Percentiles rank a stretch among this genome's conserved stretches.
Conservation (phyloP, 2,797 vertebrate species). For the Fistularia tabacaria region DNA sequence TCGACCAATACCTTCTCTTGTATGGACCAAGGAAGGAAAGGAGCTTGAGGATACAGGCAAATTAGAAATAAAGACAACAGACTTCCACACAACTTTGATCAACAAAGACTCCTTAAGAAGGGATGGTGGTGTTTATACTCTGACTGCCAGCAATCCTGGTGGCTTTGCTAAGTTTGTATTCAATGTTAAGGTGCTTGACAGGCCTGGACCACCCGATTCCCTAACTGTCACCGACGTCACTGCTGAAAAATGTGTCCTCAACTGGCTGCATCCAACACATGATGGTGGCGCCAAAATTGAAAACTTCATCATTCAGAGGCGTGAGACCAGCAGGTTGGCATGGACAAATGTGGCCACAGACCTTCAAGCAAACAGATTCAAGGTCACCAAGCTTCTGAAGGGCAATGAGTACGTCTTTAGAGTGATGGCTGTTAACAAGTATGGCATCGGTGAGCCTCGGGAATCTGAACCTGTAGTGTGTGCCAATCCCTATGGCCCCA, state of each 20-base stretch:
- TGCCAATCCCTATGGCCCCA: conserved; percentile 88
- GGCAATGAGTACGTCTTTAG: conserved; percentile 98
- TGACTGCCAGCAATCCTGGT: conserved; percentile 95
- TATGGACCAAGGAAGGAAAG: conserved; percentile 96
- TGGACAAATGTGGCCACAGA: conserved; percentile 96
- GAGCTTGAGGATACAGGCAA: conserved; percentile 91
- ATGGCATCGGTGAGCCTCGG: conserved; percentile 89
- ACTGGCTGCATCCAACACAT: conserved; percentile 92
- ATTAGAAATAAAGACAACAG: conserved; percentile 89
- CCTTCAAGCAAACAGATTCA: conserved; percentile 90
- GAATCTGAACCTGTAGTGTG: conserved; percentile 90
- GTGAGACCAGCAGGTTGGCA: conserved; percentile 95
- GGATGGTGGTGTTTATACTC: conserved; percentile 86
- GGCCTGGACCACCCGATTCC: conserved; percentile 94
- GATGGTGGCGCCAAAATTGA: conserved; percentile 97
- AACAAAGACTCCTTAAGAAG: conserved; percentile 92
- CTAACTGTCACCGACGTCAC: conserved; percentile 85
- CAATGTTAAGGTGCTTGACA: conserved; percentile 94
- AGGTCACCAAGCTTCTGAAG: conserved; percentile 94
- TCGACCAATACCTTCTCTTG: conserved; percentile 87
- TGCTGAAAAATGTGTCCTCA: conserved; percentile 93
- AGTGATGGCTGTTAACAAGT: conserved; percentile 99
- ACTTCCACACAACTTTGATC: conserved; percentile 87
- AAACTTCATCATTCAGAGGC: conserved; percentile 92
- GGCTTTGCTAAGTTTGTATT: conserved; percentile 96